A percentile compares a stretch with the other conserved stretches of the same genome.
phyloP scores from a whole-genome alignment of 1,140 invertebrate species.

The Linepithema humile region DNA sequence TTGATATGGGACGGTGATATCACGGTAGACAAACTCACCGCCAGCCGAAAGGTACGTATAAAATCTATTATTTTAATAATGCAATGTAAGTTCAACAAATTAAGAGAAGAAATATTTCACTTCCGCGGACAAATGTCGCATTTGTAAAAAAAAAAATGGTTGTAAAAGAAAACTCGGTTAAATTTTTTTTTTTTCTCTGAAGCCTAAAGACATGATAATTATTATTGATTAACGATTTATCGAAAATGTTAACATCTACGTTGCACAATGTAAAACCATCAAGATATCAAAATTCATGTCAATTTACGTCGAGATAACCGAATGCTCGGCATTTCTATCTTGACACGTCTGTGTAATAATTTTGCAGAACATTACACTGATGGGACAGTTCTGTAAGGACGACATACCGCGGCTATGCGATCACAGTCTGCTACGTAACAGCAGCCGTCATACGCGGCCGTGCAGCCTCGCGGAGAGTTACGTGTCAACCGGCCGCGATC shows the following conservation, averaged over 20 bases:
- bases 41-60: conserved; percentile 75
- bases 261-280: neutral
- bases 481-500: conserved; percentile 88
- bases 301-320: neutral
- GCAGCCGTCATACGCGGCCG: conserved; percentile 89
- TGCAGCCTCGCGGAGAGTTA: conserved; percentile 91
- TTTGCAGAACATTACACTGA: conserved; percentile 85
- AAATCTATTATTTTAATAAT: neutral
- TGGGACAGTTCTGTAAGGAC: conserved; percentile 91
- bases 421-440: conserved; percentile 90
- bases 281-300: neutral
- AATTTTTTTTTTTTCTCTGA: neutral
- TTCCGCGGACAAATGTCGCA: neutral
- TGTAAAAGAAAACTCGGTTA: too few species aligned
- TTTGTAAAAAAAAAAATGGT: neutral
- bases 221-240: neutral
- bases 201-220: neutral
- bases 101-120: neutral
- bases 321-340: neutral
- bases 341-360: neutral
- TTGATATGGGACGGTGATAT: conserved; percentile 90
- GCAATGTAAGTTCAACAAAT: conserved; percentile 10
- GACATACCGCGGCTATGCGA: conserved; percentile 90
- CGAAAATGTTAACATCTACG: neutral
- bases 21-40: conserved; percentile 79